Percentiles rank a stretch among this genome's conserved stretches.
Conservation (phyloP, 2,888 invertebrate genomes). For the Acanthosepion esculentum region DNA sequence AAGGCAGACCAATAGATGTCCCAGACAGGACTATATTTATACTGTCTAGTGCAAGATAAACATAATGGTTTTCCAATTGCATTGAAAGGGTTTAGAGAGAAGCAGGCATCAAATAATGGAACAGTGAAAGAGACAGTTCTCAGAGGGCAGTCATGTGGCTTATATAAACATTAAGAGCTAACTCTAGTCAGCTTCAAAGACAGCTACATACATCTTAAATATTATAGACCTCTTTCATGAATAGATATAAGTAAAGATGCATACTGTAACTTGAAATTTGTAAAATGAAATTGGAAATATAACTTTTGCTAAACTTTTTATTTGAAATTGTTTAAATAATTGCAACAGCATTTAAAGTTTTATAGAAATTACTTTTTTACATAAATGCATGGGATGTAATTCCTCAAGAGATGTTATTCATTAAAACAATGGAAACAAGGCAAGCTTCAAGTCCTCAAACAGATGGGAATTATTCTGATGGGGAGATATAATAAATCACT, state of each 20-base stretch:
- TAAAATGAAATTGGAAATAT: neutral
- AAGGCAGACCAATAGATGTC: slow-evolving; percentile 33
- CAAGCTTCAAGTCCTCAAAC: neutral
- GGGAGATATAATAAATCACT: neutral
- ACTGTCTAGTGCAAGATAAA: slow-evolving; percentile 18
- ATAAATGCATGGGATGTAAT: neutral
- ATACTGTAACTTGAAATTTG: neutral
- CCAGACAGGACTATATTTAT: slow-evolving; percentile 33
- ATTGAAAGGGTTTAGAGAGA: slow-evolving; percentile 2
- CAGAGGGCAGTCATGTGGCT: neutral
- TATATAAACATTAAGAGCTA: neutral
- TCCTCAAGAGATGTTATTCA: neutral
- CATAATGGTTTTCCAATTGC: slow-evolving; percentile 33
- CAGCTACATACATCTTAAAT: neutral
- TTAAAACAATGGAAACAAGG: neutral
- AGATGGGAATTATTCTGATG: slow-evolving; percentile 33
- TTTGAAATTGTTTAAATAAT: neutral
- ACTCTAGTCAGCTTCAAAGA: neutral
- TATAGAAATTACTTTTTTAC: neutral
- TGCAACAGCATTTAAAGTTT: neutral
- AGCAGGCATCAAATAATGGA: neutral
- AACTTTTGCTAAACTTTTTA: neutral
- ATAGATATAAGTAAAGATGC: neutral
- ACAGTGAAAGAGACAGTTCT: neutral
- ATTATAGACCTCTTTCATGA: neutral